Evolutionary conservation across 2,888 invertebrate genomes (phyloP), one percentile per base, ranked within the genome.

Genomic region (Melieria crassipennis): DNA sequence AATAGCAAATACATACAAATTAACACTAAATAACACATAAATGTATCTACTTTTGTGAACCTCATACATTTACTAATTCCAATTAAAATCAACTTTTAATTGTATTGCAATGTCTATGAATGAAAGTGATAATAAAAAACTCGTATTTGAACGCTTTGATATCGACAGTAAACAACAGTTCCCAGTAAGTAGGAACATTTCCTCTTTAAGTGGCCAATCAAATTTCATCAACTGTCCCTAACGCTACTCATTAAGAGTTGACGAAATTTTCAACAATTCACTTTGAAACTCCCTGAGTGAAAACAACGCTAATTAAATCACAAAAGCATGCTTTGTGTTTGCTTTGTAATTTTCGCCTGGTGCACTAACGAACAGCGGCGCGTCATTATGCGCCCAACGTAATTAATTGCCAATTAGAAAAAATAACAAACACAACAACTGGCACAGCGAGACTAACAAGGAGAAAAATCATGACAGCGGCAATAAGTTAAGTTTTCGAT

Each of bases 241-340:
- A 30, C 30, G 30, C 30, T 30, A 2, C 30, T 30, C 30, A 30
- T 30, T 30, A 30, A 30, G 30, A 30, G 30, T 30, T 30, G 30
- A 30, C 30, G 30, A 30, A 30, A 30, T 30, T 30, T 30, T 30
- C 30, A 30, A 30, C 30, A 30, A 30, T 30, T 30, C 30, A 30
- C 30, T 30, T 30, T 30, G 30, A 30, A 66, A 66, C 48, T 66
- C 58, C 52, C 55, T 64, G 66, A 66, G 50, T 66, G 58, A 66
- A 66, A 58, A 58, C 58, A 58, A 47, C 58, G 66, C 66, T 66
- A 66, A 66, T 66, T 66, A 58, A 66, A 66, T 66, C 66, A 58
- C 66, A 66, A 66, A 66, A 66, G 50, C 66, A 66, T 30, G 47
- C 30, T 58, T 64, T 50, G 11, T 50, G 50, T 48, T 30, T 43